Evolutionary conservation across 1,140 invertebrate genomes (phyloP).

Genomic region (Pogonognathellus flavescens): DNA sequence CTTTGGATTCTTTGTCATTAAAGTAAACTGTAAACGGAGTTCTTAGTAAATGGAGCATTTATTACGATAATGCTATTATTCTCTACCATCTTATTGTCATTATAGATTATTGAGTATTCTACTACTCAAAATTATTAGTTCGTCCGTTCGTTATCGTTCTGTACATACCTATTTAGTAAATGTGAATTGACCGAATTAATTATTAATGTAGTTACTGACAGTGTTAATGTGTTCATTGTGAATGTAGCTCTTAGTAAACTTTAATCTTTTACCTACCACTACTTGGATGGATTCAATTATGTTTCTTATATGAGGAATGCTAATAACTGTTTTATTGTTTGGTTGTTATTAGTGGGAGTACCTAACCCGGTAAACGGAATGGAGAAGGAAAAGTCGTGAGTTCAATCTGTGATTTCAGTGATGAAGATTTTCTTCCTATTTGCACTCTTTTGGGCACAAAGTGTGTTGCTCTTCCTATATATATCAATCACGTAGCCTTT

Average conservation of each 20-base stretch:
- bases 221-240: constrained; percentile 29
- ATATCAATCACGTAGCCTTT: constrained; percentile 43
- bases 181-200: constrained; percentile 8
- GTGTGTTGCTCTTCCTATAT: constrained; percentile 56
- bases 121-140: background rate
- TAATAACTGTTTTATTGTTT: constrained; percentile 4
- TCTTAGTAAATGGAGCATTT: too few relatives aligned
- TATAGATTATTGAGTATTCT: background rate
- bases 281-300: background rate
- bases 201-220: constrained; percentile 4
- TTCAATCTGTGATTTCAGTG: constrained; percentile 59
- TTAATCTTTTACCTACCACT: background rate
- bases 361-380: constrained; percentile 53
- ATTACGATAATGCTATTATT: too few relatives aligned
- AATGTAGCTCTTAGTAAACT: constrained; percentile 10
- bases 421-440: constrained; percentile 58
- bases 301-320: background rate
- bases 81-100: too few relatives aligned
- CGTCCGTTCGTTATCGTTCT: constrained; percentile 8
- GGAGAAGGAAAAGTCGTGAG: constrained; percentile 34
- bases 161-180: constrained; percentile 18
- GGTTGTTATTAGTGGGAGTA: constrained; percentile 18
- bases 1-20: constrained; percentile 4
- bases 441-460: constrained; percentile 55
- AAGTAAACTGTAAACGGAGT: too few relatives aligned